Evolutionary conservation across 2,888 invertebrate genomes (phyloP), one percentile per base, ranked within the genome.

Genomic region (Megalurothrips usitatus): DNA sequence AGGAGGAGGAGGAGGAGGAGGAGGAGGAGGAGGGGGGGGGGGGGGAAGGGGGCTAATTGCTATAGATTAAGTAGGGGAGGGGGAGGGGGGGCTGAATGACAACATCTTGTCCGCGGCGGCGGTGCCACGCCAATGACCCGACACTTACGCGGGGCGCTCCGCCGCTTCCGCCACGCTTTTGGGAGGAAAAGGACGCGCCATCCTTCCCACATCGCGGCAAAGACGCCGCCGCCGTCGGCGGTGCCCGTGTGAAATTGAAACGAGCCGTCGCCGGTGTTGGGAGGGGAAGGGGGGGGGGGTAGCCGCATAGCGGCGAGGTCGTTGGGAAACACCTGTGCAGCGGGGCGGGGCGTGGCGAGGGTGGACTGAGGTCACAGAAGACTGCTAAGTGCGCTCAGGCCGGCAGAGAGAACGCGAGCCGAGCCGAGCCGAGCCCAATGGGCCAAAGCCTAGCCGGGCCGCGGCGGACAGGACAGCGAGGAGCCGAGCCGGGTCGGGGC

Each of bases 401-500:
- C 68, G 68, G 26, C 68, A 58, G 68, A 17, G 58, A 86, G 34
- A 86, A 86, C 86, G 86, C 23, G 68, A 26, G 68, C 23, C 68
- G 68, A 75, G 68, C 23, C n/a, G 68, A 80, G 68, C 80, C 68
- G 12, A 80, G 26, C 9, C 68, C n/a, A n/a, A n/a, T n/a, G 68
- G 68, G 68, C 17, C 47, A 68, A 78, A 68, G 81, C 75, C 79
- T 28, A 26, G 75, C 48, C 78, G 63, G 48, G 19, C 79, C 34
- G 19, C 23, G 26, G 34, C 81, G 43, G 34, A 86, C 84, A 84
- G 84, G 84, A 79, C 79, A 79, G 47, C 81, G 81, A 80, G 75
- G 81, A 78, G 81, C 23, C 17, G 78, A 78, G 19, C 68, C 68
- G 0, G 68, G n/a, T 23, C 68, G 23, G 63, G n/a, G 11, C n/a